phyloP scores from a whole-genome alignment of 2,888 invertebrate species.

The Troides helena region DNA sequence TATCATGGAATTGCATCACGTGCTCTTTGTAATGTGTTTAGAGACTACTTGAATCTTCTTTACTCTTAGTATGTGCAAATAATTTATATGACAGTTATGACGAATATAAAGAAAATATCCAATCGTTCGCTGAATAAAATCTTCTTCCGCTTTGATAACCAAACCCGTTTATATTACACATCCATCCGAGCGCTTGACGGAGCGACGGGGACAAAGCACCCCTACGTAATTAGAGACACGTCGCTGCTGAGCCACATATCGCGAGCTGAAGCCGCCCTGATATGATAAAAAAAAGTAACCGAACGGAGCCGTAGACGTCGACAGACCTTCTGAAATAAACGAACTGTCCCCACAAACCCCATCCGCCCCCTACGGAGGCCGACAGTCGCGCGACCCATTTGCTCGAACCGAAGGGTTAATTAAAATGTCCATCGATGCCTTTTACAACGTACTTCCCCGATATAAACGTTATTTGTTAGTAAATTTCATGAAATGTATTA shows the following conservation, averaged over 20 bases:
- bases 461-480: background rate
- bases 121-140: too few relatives aligned
- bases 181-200: too few relatives aligned
- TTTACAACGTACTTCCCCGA: background rate
- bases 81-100: too few relatives aligned
- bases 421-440: conserved; percentile 49
- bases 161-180: too few relatives aligned
- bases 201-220: conserved; percentile 1
- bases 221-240: conserved; percentile 13
- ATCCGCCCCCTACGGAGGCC: background rate
- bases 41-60: too few relatives aligned
- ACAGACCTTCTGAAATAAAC: conserved; percentile 16
- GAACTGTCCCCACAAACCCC: conserved; percentile 1
- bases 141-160: too few relatives aligned
- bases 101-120: too few relatives aligned
- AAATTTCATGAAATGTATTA: too few relatives aligned
- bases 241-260: background rate
- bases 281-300: conserved; percentile 1
- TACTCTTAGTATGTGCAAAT: too few relatives aligned
- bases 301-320: conserved; percentile 4
- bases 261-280: conserved; percentile 1
- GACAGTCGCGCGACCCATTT: conserved; percentile 35
- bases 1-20: too few relatives aligned
- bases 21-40: too few relatives aligned
- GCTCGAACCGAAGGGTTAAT: conserved; percentile 50